Evolutionary conservation across 2,888 invertebrate species (phyloP).

Genomic region (Rotaria sp.): DNA sequence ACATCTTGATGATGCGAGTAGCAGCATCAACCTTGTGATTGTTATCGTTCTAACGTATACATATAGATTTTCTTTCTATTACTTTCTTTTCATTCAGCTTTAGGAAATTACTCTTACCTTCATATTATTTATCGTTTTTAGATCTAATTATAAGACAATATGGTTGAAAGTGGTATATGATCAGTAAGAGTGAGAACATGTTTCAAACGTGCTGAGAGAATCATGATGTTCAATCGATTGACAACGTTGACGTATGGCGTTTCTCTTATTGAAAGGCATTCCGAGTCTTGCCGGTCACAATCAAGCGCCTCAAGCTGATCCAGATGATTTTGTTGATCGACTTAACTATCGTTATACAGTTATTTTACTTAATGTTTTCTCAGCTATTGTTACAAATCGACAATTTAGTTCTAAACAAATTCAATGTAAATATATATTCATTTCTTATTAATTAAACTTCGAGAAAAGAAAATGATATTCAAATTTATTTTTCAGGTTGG

Average conservation of each 20-base stretch:
- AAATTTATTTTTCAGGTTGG: conserved; percentile 35
- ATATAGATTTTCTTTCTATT: background rate
- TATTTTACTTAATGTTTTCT: conserved; percentile 40
- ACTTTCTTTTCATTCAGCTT: too few relatives aligned
- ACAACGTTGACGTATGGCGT: conserved; percentile 13
- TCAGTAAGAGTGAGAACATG: background rate
- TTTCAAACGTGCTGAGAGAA: background rate
- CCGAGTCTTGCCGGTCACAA: conserved; percentile 12
- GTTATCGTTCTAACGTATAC: background rate
- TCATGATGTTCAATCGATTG: background rate
- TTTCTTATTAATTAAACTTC: too few relatives aligned
- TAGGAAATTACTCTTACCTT: background rate
- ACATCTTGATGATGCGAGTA: background rate
- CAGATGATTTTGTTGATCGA: conserved; percentile 35
- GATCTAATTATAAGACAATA: background rate
- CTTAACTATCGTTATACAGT: conserved; percentile 40
- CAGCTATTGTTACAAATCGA: conserved; percentile 39
- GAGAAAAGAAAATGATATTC: too few relatives aligned
- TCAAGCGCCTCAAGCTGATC: conserved; percentile 10
- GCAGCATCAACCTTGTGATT: background rate
- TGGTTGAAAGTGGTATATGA: background rate
- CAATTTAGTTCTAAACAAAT: conserved; percentile 40
- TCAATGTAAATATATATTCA: conserved; percentile 30
- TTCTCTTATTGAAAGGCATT: conserved; percentile 19
- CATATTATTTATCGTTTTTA: background rate